phyloP scores from a whole-genome alignment of 2,797 vertebrate genomes.

The Melanotaenia boesemani region DNA sequence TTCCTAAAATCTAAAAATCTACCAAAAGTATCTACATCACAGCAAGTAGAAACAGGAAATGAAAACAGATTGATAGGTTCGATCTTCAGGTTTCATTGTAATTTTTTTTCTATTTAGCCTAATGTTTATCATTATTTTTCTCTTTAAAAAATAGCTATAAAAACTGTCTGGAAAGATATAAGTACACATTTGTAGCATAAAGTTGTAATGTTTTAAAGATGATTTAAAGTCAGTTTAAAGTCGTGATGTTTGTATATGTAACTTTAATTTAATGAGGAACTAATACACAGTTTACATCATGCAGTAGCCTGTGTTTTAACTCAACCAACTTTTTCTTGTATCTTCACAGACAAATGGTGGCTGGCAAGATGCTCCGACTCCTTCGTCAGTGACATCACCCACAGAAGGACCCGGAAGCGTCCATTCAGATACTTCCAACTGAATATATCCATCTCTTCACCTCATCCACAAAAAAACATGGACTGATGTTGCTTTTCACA shows the following conservation, averaged over 20 bases:
- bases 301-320: not conserved
- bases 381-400: slow-evolving; percentile 99
- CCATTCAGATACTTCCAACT: slow-evolving; percentile 99
- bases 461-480: slow-evolving; percentile 62
- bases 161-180: not conserved
- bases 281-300: not conserved
- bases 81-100: not conserved
- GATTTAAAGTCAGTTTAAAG: too few species aligned
- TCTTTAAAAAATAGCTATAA: too few species aligned
- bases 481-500: slow-evolving; percentile 79
- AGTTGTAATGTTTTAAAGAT: not conserved
- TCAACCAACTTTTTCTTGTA: slow-evolving; percentile 17
- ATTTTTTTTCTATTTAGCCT: not conserved
- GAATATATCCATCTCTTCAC: slow-evolving; percentile 85
- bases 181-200: not conserved
- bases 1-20: too few species aligned
- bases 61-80: not conserved
- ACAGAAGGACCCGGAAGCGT: slow-evolving; percentile 99
- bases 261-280: too few species aligned
- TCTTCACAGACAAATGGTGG: slow-evolving; percentile 93
- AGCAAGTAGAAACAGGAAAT: not conserved
- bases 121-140: not conserved
- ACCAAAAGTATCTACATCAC: too few species aligned
- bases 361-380: slow-evolving; percentile 99
- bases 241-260: too few species aligned